Evolutionary conservation across 1,140 invertebrate species (phyloP), one percentile per base, ranked within the genome.

Genomic region (Eupeodes corollae): DNA sequence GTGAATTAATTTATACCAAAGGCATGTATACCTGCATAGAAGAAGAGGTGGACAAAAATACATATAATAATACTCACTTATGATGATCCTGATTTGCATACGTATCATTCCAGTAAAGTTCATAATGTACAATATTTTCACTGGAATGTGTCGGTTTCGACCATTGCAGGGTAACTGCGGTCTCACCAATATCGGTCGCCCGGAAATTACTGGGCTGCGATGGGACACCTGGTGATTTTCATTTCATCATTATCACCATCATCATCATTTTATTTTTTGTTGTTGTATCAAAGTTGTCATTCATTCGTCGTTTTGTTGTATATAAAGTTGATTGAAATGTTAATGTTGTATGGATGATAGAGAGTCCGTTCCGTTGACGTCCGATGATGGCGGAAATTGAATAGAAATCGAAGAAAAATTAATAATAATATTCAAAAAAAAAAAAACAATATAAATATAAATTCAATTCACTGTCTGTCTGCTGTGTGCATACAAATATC

Each of bases 81-180:
- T 78, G 77, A 66, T 79, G 78, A 62, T 75, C 73, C 59, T 78
- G 75, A 76, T 89, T 87, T 10, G 88, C 86, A 58, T 90, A 93
- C 18, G 92, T 95, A 65, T 97, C 92, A 72, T 97, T 97, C 88
- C 90, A 97, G 62, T 96, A 97, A 3, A 98, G 75, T 73, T 94
- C 91, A 72, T 97, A 98, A 58, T 87, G 89, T 37, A 91, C 80
- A 63, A 97, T 93, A 68, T 85, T 90, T 67, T 94, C 90, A 44
- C 86, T 85, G 45, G 88, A 85, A 73, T 93, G 89, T 53, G 82
- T 76, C 13, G 94, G 93, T 60, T 84, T 82, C 44, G 79, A 83
- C 94, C 94, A 98, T 55, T 83, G 81, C 55, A 98, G 75, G 46
- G 83, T 85, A 40, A 95, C 87, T 44, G 82, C 79, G 26, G 83